Evolutionary conservation across 2,888 invertebrate genomes (phyloP).

Genomic region (Vanessa cardui): DNA sequence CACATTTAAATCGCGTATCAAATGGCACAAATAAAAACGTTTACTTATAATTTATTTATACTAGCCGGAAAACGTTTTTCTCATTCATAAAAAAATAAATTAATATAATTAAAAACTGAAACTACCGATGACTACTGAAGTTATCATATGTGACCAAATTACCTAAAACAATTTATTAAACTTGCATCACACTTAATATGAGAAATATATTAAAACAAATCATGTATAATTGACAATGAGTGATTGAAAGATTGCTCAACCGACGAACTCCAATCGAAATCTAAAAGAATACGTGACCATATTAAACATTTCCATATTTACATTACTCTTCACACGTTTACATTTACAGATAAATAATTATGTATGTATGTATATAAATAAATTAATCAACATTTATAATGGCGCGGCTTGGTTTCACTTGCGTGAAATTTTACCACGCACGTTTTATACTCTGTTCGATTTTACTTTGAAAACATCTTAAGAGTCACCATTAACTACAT

Average conservation of each 20-base stretch:
- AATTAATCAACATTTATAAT: slow-evolving; percentile 20
- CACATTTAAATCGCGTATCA: too few relatives aligned
- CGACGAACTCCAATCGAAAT: slow-evolving; percentile 16
- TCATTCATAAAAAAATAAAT: not conserved
- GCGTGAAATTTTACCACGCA: slow-evolving; percentile 28
- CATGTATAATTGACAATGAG: not conserved
- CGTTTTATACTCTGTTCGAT: slow-evolving; percentile 13
- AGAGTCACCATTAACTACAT: not conserved
- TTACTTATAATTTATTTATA: too few relatives aligned
- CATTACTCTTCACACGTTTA: not conserved
- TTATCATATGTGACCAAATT: not conserved
- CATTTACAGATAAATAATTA: slow-evolving; percentile 18
- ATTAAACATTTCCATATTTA: slow-evolving; percentile 6
- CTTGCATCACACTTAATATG: not conserved
- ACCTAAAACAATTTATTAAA: not conserved
- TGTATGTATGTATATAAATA: slow-evolving; percentile 10
- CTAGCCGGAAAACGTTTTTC: too few relatives aligned
- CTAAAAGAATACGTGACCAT: slow-evolving; percentile 18
- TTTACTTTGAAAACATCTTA: not conserved
- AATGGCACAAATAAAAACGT: too few relatives aligned
- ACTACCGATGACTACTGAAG: not conserved
- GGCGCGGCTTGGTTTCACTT: slow-evolving; percentile 33
- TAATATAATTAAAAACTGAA: not conserved
- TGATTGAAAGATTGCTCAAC: slow-evolving; percentile 13
- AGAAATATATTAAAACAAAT: not conserved